phyloP scores from a whole-genome alignment of 2,797 vertebrate genomes.

The Agapornis canus region DNA sequence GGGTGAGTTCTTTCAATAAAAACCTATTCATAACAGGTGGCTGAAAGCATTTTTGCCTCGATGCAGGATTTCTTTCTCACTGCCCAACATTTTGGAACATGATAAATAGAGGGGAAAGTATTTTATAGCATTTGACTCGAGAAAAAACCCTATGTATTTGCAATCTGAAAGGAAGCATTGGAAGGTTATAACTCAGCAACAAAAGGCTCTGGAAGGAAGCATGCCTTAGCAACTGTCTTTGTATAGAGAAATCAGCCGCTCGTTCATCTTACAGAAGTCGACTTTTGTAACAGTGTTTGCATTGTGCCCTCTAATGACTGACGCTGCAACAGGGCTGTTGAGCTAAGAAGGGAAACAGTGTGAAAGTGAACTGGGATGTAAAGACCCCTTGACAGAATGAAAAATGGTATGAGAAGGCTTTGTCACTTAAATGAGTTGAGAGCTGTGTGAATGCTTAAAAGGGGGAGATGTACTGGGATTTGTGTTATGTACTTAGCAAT shows the following conservation, averaged over 20 bases:
- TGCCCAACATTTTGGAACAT: not conserved
- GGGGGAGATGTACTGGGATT: conserved; percentile 28
- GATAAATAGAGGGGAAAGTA: not conserved
- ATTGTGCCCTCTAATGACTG: conserved; percentile 73
- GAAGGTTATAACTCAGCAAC: conserved; percentile 72
- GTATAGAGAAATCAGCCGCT: conserved; percentile 66
- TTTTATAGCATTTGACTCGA: conserved; percentile 34
- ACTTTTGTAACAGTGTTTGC: conserved; percentile 74
- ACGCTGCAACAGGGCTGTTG: conserved; percentile 42
- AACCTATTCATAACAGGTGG: conserved; percentile 23
- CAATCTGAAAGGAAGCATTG: conserved; percentile 57
- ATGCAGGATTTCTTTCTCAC: not conserved
- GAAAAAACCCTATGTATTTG: conserved; percentile 29
- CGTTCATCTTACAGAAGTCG: conserved; percentile 78
- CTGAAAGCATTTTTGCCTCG: not conserved
- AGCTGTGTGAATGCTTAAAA: conserved; percentile 42
- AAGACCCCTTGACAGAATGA: conserved; percentile 65
- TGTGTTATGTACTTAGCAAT: conserved; percentile 69
- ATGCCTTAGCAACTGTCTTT: conserved; percentile 77
- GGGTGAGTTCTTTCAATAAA: not conserved
- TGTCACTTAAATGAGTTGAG: conserved; percentile 57
- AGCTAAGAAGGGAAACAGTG: conserved; percentile 60
- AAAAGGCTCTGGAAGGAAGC: conserved; percentile 73
- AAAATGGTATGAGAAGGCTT: conserved; percentile 67
- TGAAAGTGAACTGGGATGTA: conserved; percentile 63